Evolutionary conservation across 2,797 vertebrate genomes (phyloP).

Genomic region (Xenops minutus): DNA sequence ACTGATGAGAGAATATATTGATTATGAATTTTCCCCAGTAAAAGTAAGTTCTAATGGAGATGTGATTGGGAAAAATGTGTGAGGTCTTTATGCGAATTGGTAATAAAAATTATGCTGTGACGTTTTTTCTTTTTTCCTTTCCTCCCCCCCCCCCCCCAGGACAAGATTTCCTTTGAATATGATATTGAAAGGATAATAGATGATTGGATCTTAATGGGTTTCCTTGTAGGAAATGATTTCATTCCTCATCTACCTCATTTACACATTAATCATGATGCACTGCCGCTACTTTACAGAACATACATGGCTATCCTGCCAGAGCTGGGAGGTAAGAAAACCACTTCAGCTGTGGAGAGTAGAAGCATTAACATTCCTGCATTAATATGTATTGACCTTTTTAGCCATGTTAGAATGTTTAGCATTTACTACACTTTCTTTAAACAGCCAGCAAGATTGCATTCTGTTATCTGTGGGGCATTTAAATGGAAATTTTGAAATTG

Average conservation of each 20-base stretch:
- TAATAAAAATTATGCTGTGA: background rate
- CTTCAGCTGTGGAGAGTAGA: background rate
- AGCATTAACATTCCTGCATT: background rate
- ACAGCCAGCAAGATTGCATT: background rate
- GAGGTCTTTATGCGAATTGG: background rate
- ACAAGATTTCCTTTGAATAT: constrained; percentile 87
- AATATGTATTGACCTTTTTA: background rate
- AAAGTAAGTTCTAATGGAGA: constrained; percentile 80
- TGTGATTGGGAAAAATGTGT: background rate
- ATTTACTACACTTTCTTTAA: background rate
- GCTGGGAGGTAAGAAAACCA: constrained; percentile 83
- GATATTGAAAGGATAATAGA: constrained; percentile 97
- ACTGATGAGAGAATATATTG: constrained; percentile 98
- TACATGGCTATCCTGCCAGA: constrained; percentile 90
- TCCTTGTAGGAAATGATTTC: constrained; percentile 99
- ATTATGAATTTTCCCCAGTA: constrained; percentile 94
- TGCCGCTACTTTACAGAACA: constrained; percentile 94
- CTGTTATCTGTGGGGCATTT: background rate
- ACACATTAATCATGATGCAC: constrained; percentile 96
- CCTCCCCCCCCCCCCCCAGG: constrained; percentile 75
- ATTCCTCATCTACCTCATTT: constrained; percentile 99
- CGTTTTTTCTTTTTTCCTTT: background rate
- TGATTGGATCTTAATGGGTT: constrained; percentile 99
- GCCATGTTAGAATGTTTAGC: background rate
- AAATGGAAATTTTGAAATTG: background rate